Conservation (phyloP, 2,797 vertebrate genomes). For the Tokudaia muenninki region DNA sequence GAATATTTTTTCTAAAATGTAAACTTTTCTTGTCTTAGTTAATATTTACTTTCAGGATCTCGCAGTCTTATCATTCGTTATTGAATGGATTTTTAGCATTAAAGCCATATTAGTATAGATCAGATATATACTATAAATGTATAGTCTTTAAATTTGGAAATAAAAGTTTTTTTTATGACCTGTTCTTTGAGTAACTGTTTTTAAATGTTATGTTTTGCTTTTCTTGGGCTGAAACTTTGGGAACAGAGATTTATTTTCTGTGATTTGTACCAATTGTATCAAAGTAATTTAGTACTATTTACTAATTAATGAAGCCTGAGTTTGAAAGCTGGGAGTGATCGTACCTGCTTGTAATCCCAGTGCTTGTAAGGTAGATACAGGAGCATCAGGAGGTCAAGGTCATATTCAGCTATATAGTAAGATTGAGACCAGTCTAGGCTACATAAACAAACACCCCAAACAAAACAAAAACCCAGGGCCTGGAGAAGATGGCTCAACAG, state of each 20-base stretch:
- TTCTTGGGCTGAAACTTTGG: slow-evolving; percentile 4
- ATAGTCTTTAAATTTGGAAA: slow-evolving; percentile 52
- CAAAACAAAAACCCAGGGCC: neutral
- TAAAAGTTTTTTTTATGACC: neutral
- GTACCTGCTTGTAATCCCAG: neutral
- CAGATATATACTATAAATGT: neutral
- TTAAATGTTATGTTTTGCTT: neutral
- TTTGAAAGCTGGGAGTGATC: neutral
- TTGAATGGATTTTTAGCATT: slow-evolving; percentile 32
- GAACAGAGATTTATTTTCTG: neutral
- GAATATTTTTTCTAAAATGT: slow-evolving; percentile 3
- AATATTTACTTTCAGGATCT: slow-evolving; percentile 38
- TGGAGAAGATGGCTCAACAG: no score
- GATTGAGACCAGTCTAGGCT: neutral
- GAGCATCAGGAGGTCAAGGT: neutral
- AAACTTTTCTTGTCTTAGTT: slow-evolving; percentile 30
- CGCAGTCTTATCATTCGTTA: neutral
- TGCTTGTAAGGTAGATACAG: neutral
- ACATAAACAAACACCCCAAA: neutral
- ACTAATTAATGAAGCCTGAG: neutral
- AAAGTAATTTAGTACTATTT: neutral
- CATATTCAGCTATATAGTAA: neutral
- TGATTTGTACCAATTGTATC: neutral
- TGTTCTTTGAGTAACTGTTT: neutral
- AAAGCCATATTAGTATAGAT: neutral